Percentiles rank a stretch among this genome's conserved stretches.
phyloP scores from a whole-genome alignment of 1,140 invertebrate genomes.

The Scylla paramamosain region DNA sequence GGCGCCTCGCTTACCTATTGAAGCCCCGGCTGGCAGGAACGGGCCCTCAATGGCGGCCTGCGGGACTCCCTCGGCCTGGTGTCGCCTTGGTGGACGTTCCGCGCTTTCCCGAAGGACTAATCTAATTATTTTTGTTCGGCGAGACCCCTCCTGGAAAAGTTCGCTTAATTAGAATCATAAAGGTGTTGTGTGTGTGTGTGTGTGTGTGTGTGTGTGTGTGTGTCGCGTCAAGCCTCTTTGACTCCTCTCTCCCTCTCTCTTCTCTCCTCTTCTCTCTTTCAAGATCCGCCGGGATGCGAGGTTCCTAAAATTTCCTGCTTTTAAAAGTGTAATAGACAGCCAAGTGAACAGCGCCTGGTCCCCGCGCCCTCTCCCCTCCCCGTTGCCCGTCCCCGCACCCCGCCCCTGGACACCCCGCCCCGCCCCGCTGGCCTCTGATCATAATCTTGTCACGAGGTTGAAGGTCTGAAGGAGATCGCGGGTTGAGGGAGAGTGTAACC shows the following conservation, averaged over 20 bases:
- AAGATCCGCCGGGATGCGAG: neutral
- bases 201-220: too few species aligned
- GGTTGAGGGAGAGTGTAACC: neutral
- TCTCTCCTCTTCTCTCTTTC: too few species aligned
- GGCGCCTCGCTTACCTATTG: slow-evolving; percentile 69
- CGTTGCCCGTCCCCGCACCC: neutral
- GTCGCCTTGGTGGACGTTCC: neutral
- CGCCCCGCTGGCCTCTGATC: neutral
- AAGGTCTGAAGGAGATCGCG: neutral
- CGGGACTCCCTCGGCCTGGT: neutral
- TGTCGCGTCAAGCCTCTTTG: too few species aligned
- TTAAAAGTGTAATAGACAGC: neutral
- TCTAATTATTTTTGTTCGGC: slow-evolving; percentile 60
- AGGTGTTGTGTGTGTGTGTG: neutral
- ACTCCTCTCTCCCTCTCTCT: too few species aligned
- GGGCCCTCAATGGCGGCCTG: slow-evolving; percentile 58
- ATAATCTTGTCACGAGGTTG: slow-evolving; percentile 35
- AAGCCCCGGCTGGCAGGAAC: slow-evolving; percentile 58
- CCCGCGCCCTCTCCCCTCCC: neutral
- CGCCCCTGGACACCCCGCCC: neutral
- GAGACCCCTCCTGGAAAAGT: neutral
- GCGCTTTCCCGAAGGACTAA: slow-evolving; percentile 45
- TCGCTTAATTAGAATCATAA: slow-evolving; percentile 4
- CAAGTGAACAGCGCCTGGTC: neutral
- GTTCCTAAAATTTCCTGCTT: neutral